These are phyloP conservation scores for Polypedilum pembai DNA, from an alignment of 1,140 invertebrate species.

Conservation along the genomic window DNA sequence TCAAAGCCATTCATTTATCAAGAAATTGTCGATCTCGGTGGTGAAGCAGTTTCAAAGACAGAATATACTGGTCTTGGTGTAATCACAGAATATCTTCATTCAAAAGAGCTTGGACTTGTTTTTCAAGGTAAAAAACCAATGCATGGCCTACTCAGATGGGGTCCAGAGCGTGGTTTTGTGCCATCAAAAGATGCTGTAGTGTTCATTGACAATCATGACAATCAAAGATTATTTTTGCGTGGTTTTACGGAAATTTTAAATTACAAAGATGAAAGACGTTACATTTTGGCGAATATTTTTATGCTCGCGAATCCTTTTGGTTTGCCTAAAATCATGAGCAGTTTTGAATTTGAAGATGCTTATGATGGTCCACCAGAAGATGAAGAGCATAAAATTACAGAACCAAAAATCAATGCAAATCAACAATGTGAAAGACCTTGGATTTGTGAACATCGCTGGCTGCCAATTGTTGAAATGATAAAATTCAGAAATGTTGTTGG, in stretches of 20 bases:
- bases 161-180: slow-evolving; percentile 51
- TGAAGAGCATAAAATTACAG: slow-evolving; percentile 32
- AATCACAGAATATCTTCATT: slow-evolving; percentile 68
- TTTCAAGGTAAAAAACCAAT: slow-evolving; percentile 37
- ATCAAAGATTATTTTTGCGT: slow-evolving; percentile 51
- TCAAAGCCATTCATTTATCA: slow-evolving; percentile 62
- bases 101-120: slow-evolving; percentile 46
- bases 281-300: slow-evolving; percentile 66
- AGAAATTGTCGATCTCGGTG: slow-evolving; percentile 72
- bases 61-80: slow-evolving; percentile 60
- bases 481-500: slow-evolving; percentile 58
- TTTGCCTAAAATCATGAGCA: slow-evolving; percentile 62
- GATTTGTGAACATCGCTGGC: slow-evolving; percentile 84
- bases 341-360: slow-evolving; percentile 46
- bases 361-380: slow-evolving; percentile 52
- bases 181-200: slow-evolving; percentile 49
- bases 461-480: slow-evolving; percentile 73
- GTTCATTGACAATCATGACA: slow-evolving; percentile 59
- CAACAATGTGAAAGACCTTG: slow-evolving; percentile 62
- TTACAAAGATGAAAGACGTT: slow-evolving; percentile 50
- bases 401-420: slow-evolving; percentile 37
- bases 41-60: slow-evolving; percentile 48
- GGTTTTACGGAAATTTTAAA: slow-evolving; percentile 48
- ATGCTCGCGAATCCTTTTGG: slow-evolving; percentile 73
- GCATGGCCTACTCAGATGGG: slow-evolving; percentile 44